Percentiles rank a stretch among this genome's conserved stretches.
phyloP scores from a whole-genome alignment of 2,888 invertebrate species.

The Platycheirus albimanus region DNA sequence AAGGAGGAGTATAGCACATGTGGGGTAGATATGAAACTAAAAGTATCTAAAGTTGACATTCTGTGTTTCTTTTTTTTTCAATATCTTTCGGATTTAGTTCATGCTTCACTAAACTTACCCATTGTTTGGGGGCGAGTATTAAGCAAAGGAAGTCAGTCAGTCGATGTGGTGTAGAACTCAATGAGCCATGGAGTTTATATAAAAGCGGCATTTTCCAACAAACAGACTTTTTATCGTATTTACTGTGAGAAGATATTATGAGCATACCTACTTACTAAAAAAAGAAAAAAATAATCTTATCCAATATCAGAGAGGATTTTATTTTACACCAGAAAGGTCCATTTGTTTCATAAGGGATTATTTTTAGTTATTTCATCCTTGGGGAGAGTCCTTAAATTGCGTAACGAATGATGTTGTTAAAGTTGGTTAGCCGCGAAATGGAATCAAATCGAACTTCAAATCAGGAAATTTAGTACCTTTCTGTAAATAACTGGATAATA shows the following conservation, averaged over 20 bases:
- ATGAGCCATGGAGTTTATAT: constrained; percentile 55
- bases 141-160: constrained; percentile 24
- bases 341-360: neutral
- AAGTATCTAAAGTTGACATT: constrained; percentile 54
- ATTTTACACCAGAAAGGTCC: neutral
- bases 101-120: constrained; percentile 37
- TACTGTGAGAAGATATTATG: constrained; percentile 1
- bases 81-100: constrained; percentile 56
- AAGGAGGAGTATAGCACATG: constrained; percentile 33
- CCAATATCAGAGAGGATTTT: neutral
- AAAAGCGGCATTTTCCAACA: constrained; percentile 30
- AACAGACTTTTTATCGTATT: constrained; percentile 28
- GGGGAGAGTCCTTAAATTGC: constrained; percentile 20
- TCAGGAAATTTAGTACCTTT: too few relatives aligned
- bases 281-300: neutral
- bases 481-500: too few relatives aligned
- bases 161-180: constrained; percentile 37
- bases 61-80: constrained; percentile 53
- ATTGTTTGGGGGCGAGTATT: constrained; percentile 17
- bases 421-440: constrained; percentile 26
- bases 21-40: constrained; percentile 39
- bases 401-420: constrained; percentile 28
- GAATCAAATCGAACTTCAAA: neutral
- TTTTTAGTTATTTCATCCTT: constrained; percentile 34
- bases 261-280: neutral